These are phyloP conservation scores for Psittacula echo DNA, from an alignment of 2,797 vertebrate species.

Conservation along the genomic window DNA sequence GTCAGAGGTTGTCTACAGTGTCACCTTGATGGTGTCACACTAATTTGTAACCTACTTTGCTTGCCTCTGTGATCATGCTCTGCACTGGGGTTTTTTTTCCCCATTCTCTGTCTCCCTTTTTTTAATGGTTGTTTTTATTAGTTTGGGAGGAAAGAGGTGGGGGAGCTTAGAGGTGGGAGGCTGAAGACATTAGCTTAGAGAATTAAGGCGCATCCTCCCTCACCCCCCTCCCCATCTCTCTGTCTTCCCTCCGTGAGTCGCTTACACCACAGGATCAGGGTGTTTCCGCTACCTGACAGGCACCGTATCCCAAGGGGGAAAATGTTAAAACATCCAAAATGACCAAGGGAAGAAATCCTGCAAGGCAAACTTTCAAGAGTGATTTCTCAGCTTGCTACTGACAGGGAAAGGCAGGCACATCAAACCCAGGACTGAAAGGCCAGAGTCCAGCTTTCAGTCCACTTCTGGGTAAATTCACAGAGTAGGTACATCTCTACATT, in stretches of 20 bases:
- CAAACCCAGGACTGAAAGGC: not conserved
- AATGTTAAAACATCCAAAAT: constrained; percentile 1
- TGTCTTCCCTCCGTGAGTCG: not conserved
- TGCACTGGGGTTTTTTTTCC: not conserved
- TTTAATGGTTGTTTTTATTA: constrained; percentile 32
- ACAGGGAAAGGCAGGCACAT: constrained; percentile 23
- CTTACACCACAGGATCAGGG: not conserved
- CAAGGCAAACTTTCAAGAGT: constrained; percentile 46
- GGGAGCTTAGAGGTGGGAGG: not conserved
- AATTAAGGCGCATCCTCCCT: not conserved
- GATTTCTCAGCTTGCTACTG: constrained; percentile 50
- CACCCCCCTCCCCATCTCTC: not conserved
- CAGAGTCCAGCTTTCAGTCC: not conserved
- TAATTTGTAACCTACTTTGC: constrained; percentile 36
- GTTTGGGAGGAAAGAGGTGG: not conserved
- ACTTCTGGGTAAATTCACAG: not conserved
- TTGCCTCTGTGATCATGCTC: constrained; percentile 24
- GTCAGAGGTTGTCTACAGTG: constrained; percentile 64
- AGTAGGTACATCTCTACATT: constrained; percentile 36
- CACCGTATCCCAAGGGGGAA: not conserved
- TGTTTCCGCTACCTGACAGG: constrained; percentile 1
- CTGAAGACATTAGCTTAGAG: not conserved
- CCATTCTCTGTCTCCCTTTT: not conserved
- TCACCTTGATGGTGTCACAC: constrained; percentile 59
- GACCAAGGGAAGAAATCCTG: constrained; percentile 1